These are phyloP conservation scores for Volucella inflata DNA, from an alignment of 2,888 invertebrate genomes.

Conservation along the genomic window DNA sequence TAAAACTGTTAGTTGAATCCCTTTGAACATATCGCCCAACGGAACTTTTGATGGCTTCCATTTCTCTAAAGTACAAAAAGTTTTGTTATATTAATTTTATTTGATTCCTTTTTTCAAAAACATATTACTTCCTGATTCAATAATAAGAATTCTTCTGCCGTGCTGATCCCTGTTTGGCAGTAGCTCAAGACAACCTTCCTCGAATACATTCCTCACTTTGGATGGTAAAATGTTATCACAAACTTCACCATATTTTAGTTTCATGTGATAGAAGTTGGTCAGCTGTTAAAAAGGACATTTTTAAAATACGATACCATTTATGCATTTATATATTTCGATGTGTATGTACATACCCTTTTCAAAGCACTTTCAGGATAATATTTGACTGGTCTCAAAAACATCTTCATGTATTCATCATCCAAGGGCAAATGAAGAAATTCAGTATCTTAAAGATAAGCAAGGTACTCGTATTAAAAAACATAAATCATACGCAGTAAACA, in stretches of 20 bases:
- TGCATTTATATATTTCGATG: background rate
- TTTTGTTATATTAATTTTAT: background rate
- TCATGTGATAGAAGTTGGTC: slow-evolving; percentile 89
- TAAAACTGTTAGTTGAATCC: slow-evolving; percentile 88
- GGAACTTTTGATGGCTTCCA: slow-evolving; percentile 90
- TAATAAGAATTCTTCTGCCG: slow-evolving; percentile 88
- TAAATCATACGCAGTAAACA: too few relatives aligned
- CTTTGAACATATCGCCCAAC: slow-evolving; percentile 88
- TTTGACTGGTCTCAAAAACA: slow-evolving; percentile 93
- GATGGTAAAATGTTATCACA: slow-evolving; percentile 87
- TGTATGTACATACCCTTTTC: slow-evolving; percentile 86
- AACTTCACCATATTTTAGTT: slow-evolving; percentile 86
- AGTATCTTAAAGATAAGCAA: slow-evolving; percentile 85
- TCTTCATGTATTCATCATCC: slow-evolving; percentile 89
- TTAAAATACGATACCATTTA: background rate
- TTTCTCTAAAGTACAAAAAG: slow-evolving; percentile 84
- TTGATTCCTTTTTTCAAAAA: background rate
- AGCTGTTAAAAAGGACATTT: slow-evolving; percentile 85
- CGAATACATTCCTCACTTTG: slow-evolving; percentile 86
- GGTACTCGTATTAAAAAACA: background rate
- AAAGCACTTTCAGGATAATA: slow-evolving; percentile 93
- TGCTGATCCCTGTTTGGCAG: slow-evolving; percentile 88
- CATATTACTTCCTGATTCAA: slow-evolving; percentile 89
- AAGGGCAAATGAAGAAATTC: slow-evolving; percentile 86
- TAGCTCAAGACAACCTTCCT: slow-evolving; percentile 88